Evolutionary conservation across 53 echinoderm and acorn worm genomes (phyloP).

Genomic region (Patiria pectinifera): DNA sequence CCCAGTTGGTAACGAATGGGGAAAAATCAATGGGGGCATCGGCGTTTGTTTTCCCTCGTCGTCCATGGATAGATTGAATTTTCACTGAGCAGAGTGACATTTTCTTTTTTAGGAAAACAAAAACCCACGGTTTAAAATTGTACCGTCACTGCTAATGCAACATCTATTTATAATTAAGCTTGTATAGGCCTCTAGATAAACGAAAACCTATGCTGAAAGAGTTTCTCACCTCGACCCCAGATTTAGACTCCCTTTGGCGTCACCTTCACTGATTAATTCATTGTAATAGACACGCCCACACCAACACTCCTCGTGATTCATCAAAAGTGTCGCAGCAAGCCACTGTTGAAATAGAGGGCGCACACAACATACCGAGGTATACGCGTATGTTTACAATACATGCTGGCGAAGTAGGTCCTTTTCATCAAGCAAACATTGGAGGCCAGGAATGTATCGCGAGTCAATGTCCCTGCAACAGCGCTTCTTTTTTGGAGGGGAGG

Average conservation of each 20-base stretch:
- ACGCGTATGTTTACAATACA: neutral
- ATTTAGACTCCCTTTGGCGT: neutral
- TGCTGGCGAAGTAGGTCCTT: neutral
- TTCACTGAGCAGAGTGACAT: too few relatives aligned
- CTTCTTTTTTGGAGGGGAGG: neutral
- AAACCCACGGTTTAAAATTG: too few relatives aligned
- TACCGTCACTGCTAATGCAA: too few relatives aligned
- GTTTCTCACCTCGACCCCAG: too few relatives aligned
- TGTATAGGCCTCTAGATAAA: too few relatives aligned
- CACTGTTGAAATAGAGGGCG: neutral
- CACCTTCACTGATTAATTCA: neutral
- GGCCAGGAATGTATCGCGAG: neutral
- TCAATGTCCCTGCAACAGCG: neutral
- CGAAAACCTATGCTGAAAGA: too few relatives aligned
- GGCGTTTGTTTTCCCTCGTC: too few relatives aligned
- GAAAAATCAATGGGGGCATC: too few relatives aligned
- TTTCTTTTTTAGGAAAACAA: too few relatives aligned
- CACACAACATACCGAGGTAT: neutral
- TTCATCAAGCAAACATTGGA: neutral
- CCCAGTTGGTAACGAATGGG: too few relatives aligned
- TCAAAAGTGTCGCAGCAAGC: neutral
- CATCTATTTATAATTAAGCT: too few relatives aligned
- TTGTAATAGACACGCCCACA: slow-evolving; percentile 8
- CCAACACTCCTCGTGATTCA: neutral
- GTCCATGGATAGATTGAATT: too few relatives aligned